Conservation (phyloP, 2,888 invertebrate genomes). For the Cynaeus angustus region DNA sequence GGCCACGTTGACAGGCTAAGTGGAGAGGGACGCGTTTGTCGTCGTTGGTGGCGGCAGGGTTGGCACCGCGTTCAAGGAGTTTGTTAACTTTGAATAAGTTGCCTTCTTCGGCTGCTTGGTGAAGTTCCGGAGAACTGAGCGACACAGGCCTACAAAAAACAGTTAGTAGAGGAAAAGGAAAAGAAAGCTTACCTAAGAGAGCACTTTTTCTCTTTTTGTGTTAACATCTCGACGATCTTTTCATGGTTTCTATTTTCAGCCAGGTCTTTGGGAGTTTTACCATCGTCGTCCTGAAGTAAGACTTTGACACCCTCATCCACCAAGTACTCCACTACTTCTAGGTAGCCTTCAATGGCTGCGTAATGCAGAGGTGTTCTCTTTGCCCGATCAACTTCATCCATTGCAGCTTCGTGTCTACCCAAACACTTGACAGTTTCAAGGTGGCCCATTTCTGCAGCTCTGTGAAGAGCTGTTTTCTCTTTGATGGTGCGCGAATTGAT, state of each 20-base stretch:
- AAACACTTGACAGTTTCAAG: neutral
- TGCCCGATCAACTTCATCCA: neutral
- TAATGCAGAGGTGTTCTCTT: neutral
- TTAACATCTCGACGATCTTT: neutral
- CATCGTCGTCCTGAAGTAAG: neutral
- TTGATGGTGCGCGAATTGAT: neutral
- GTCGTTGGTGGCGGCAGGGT: neutral
- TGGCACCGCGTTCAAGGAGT: slow-evolving; percentile 3
- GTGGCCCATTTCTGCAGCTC: neutral
- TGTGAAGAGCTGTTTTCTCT: neutral
- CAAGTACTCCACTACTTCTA: slow-evolving; percentile 1
- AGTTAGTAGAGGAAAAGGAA: no score
- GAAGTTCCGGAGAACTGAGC: no score
- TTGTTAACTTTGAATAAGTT: no score
- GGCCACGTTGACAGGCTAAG: neutral
- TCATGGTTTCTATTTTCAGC: neutral
- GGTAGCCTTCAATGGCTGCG: neutral
- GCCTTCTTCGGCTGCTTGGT: neutral
- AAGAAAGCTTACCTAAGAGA: no score
- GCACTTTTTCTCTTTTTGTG: neutral
- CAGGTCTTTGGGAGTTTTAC: neutral
- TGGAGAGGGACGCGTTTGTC: neutral
- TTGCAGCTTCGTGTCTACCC: neutral
- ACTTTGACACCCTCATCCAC: neutral
- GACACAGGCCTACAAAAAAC: no score